A percentile compares a stretch with the other conserved stretches of the same genome.
phyloP scores from a whole-genome alignment of 2,888 invertebrate species.

The Encarsia formosa region DNA sequence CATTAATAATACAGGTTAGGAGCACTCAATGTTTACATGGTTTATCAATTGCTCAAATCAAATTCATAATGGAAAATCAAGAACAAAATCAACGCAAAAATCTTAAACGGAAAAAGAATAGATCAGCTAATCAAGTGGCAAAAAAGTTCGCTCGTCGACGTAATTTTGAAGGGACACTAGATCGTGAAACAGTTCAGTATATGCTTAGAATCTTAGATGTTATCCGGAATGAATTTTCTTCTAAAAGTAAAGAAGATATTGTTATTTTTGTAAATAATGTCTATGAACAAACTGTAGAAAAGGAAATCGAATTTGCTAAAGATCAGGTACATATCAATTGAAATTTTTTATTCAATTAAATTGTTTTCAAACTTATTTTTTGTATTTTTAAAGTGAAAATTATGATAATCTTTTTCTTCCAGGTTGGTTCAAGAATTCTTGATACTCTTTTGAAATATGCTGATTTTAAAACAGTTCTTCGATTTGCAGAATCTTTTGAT shows the following conservation, averaged over 20 bases:
- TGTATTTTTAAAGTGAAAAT: neutral
- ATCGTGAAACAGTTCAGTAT: conserved; percentile 71
- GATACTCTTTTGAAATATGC: conserved; percentile 72
- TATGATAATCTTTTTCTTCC: neutral
- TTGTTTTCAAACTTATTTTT: neutral
- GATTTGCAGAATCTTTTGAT: conserved; percentile 61
- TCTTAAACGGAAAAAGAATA: conserved; percentile 60
- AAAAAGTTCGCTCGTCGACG: conserved; percentile 74
- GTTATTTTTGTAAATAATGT: conserved; percentile 72
- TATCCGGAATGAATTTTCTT: conserved; percentile 59
- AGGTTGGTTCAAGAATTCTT: conserved; percentile 69
- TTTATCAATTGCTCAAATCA: no score
- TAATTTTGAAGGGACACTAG: conserved; percentile 54
- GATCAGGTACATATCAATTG: conserved; percentile 58
- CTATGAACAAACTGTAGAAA: conserved; percentile 64
- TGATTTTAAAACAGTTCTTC: conserved; percentile 60
- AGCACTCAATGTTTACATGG: no score
- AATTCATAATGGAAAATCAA: no score
- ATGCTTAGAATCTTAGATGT: conserved; percentile 72
- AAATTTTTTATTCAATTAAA: neutral
- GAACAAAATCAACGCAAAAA: no score
- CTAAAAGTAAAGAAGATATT: conserved; percentile 66
- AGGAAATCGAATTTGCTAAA: conserved; percentile 68
- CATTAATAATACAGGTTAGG: no score
- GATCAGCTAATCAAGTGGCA: conserved; percentile 66